Evolutionary conservation across 2,113 vertebrate species (phyloP).

Genomic region (Euleptes europaea): DNA sequence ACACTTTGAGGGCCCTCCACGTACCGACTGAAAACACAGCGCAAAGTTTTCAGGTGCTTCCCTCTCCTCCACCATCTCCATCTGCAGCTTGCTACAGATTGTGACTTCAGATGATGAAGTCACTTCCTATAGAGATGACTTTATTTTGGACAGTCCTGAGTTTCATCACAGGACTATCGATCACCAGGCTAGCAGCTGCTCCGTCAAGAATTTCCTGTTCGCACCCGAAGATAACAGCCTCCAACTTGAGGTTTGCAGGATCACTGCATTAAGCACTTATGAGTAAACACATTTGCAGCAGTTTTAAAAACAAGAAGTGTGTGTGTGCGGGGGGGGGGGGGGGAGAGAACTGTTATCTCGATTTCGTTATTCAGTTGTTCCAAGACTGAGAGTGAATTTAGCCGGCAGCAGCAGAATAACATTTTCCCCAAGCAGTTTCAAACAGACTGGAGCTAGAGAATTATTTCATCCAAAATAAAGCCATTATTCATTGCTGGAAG

Average conservation of each 20-base stretch:
- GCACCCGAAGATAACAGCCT: background rate
- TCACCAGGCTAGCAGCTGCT: background rate
- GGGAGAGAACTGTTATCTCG: background rate
- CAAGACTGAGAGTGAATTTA: background rate
- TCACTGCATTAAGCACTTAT: background rate
- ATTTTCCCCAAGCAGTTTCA: background rate
- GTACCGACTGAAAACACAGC: background rate
- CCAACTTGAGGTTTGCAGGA: background rate
- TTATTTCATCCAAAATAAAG: background rate
- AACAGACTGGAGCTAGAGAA: background rate
- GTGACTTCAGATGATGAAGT: background rate
- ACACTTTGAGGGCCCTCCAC: background rate
- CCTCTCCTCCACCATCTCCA: no score
- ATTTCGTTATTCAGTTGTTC: background rate
- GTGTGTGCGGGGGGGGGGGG: no score
- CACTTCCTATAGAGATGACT: background rate
- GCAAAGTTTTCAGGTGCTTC: background rate
- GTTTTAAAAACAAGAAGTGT: background rate
- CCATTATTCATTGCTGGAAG: no score
- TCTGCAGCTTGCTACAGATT: background rate
- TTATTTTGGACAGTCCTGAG: background rate
- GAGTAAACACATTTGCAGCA: background rate
- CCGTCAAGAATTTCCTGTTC: background rate
- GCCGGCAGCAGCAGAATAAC: background rate
- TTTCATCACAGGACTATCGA: background rate